phyloP scores from a whole-genome alignment of 2,888 invertebrate species.

The Cordylochernes scorpioides region DNA sequence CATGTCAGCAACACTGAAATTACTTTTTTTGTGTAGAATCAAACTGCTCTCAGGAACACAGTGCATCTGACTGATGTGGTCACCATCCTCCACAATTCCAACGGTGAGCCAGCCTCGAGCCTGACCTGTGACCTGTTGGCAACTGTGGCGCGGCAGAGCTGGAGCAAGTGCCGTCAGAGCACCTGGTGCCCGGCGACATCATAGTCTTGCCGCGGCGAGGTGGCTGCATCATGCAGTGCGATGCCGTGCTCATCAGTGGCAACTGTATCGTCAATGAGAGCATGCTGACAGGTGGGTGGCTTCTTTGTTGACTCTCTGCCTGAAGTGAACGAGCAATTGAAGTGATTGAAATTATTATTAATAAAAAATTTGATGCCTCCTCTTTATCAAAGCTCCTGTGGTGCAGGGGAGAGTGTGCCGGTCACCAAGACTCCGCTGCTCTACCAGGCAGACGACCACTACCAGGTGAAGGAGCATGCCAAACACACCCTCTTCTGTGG shows the following conservation, averaged over 20 bases:
- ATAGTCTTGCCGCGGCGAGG: conserved; percentile 42
- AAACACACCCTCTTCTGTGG: conserved; percentile 69
- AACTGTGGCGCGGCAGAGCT: no score
- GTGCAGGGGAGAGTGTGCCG: conserved; percentile 62
- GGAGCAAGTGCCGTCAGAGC: conserved; percentile 26
- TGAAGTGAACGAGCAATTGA: background rate
- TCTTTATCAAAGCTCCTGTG: background rate
- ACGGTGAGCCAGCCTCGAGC: no score
- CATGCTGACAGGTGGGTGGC: conserved; percentile 49
- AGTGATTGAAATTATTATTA: background rate
- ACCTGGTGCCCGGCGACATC: conserved; percentile 62
- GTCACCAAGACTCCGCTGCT: conserved; percentile 48
- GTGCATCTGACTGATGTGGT: conserved; percentile 51
- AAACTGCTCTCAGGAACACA: conserved; percentile 61
- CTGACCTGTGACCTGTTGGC: no score
- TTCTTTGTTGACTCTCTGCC: background rate
- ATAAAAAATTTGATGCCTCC: background rate
- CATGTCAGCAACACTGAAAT: no score
- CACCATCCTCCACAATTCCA: no score
- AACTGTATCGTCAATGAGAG: conserved; percentile 73
- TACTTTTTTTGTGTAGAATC: conserved; percentile 36
- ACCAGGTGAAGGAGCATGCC: conserved; percentile 43
- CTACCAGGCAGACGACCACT: conserved; percentile 23
- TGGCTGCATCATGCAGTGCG: conserved; percentile 44
- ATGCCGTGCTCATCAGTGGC: conserved; percentile 57